Evolutionary conservation across 2,888 invertebrate genomes (phyloP), one percentile per base, ranked within the genome.

Genomic region (Cantharis flavilabris): DNA sequence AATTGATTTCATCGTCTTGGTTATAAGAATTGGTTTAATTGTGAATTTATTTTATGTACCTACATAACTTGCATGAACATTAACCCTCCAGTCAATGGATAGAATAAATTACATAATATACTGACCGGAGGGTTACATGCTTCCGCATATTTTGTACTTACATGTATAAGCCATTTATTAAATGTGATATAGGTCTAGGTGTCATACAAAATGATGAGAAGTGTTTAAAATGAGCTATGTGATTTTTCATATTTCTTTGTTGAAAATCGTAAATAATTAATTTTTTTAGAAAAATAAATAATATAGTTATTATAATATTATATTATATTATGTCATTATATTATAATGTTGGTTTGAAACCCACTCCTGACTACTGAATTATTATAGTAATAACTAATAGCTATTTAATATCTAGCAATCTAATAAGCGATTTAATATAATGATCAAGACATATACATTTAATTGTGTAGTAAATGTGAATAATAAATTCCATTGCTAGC

Each of bases 401-500:
- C 23, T 3, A 23, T 18, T 20, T 20, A 16, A 20, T 20, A 20
- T 20, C 20, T 20, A 20, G 20, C 20, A 20, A 20, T 26, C 4
- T 26, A 33, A 49, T 49, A 49, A 49, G 49, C 49, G 49, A 49
- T 49, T 49, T 49, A 49, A 49, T 49, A n/a, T n/a, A 9, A 26
- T 26, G 26, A 49, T 49, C 49, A 49, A 49, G n/a, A 49, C n/a
- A 49, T 2, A n/a, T 49, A 23, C 20, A 69, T 70, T n/a, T 73
- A n/a, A 62, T 5, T 70, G 18, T 71, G 14, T 63, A 49, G 30
- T 71, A 71, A 64, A 49, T 67, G 30, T 49, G 69, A 13, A 69
- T 72, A 33, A 77, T 62, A 49, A 64, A 62, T 26, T 70, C 73
- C 75, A 78, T 80, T 49, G 72, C 74, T 80, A 69, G 76, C 82